Conservation (phyloP, 2,113 vertebrate species). For the Paradoxurus hermaphroditus region DNA sequence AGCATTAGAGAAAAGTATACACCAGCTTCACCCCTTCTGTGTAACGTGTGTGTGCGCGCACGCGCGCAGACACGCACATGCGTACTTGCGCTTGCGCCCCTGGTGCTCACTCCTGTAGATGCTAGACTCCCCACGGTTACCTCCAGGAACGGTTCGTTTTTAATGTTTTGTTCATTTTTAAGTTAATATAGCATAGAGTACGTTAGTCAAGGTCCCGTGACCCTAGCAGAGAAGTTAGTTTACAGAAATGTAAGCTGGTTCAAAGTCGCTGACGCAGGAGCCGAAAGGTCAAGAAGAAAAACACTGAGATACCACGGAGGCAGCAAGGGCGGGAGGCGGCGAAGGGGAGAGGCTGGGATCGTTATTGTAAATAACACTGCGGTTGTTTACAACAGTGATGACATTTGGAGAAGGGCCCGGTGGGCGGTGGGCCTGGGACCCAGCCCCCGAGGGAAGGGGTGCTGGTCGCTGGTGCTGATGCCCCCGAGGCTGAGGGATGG, state of each 20-base stretch:
- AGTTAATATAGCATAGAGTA: background rate
- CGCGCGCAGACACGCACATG: background rate
- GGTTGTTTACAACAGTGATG: too few relatives aligned
- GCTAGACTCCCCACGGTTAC: background rate
- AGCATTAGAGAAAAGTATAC: background rate
- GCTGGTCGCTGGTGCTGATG: background rate
- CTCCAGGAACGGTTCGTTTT: background rate
- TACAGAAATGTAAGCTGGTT: background rate
- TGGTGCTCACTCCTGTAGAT: background rate
- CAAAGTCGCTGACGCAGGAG: background rate
- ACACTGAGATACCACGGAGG: background rate
- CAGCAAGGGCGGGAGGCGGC: background rate
- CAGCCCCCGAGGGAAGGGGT: background rate
- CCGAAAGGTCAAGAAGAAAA: background rate
- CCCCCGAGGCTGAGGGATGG: background rate
- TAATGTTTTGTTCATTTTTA: background rate
- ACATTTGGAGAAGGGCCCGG: background rate
- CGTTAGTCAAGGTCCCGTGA: background rate
- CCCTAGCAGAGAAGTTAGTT: background rate
- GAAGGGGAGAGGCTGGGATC: background rate
- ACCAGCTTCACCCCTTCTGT: background rate
- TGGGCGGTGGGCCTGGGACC: background rate
- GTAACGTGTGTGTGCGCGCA: too few relatives aligned
- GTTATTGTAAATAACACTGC: too few relatives aligned
- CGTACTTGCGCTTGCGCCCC: background rate